Conservation (phyloP, 2,113 vertebrate species). For the Jaculus jaculus region DNA sequence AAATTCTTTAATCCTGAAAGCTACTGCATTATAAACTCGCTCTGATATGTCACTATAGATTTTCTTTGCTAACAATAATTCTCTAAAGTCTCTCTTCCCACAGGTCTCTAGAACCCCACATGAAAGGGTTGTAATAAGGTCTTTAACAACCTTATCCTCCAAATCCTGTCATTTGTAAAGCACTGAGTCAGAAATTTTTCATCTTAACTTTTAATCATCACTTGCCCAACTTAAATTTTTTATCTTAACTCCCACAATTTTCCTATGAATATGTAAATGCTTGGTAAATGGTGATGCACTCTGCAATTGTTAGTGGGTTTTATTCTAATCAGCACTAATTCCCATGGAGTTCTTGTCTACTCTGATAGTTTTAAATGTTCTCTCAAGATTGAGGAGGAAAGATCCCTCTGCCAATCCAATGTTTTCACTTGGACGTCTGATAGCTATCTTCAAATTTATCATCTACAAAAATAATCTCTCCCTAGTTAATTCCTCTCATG, state of each 20-base stretch:
- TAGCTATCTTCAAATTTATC: not conserved
- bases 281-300: constrained; percentile 27
- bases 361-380: constrained; percentile 19
- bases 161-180: not conserved
- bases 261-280: not conserved
- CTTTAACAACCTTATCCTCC: not conserved
- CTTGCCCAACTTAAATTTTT: not conserved
- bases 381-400: constrained; percentile 7
- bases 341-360: not conserved
- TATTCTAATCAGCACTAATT: constrained; percentile 33
- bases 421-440: not conserved
- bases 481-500: rapidly evolving
- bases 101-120: not conserved
- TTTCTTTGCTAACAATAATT: constrained; percentile 11
- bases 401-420: not conserved
- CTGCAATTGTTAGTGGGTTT: constrained; percentile 31
- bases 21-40: not conserved
- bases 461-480: not conserved
- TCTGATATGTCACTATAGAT: not conserved
- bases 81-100: not conserved
- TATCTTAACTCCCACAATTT: constrained; percentile 24
- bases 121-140: not conserved
- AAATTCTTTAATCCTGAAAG: not conserved
- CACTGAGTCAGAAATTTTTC: not conserved
- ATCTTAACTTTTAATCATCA: not conserved